Base-by-base conservation (phyloP, 2,797 vertebrate species). In the Oryzias dopingdopingensis region DNA sequence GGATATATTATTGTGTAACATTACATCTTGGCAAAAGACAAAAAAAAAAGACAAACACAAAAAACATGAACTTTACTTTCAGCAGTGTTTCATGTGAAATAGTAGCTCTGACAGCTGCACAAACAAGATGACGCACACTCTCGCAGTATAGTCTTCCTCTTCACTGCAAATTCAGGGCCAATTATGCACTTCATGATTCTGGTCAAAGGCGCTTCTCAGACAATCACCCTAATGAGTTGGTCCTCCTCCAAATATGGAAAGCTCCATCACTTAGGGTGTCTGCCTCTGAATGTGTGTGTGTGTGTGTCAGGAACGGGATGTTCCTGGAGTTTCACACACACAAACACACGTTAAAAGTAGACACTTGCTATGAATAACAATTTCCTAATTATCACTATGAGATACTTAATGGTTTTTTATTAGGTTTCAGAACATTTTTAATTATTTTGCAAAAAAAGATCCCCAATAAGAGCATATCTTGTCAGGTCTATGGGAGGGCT, bases 211-310 rank as follows among this genome's bases (percentile, higher is more conserved):
- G 60, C 76, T 82, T 80, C 77, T 79, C 77, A 84, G 74, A 88
- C 87, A 88, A 86, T 86, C 83, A 74, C 72, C 66, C 62, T 85
- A 84, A 89, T 90, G 81, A 86, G 72, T 80, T 86, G 78, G 74
- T 46, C 68, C 70, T 78, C 54, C 69, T 88, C 84, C 80, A 88
- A 78, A 76, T 71, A 70, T 58, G 66, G 57, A 74, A 54, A 61
- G 49, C 59, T 70, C 64, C 64, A 69, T 86, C 77, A 79, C 56
- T 74, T 61, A 54, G 50, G 42, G 54, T 56, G 64, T 58, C 37
- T 53, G 73, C 43, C 65, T 65, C 50, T 56, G 44, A 40, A 14
- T 57, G 4, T 26, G 26, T 6, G 26, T 26, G 26, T 32, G 32
- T 37, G 32, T 13, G 10, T 37, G 10, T 37, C 32, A 0, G 32